A percentile compares a stretch with the other conserved stretches of the same genome.
Conservation (phyloP, 1,140 invertebrate genomes). For the Drosophila tristis region DNA sequence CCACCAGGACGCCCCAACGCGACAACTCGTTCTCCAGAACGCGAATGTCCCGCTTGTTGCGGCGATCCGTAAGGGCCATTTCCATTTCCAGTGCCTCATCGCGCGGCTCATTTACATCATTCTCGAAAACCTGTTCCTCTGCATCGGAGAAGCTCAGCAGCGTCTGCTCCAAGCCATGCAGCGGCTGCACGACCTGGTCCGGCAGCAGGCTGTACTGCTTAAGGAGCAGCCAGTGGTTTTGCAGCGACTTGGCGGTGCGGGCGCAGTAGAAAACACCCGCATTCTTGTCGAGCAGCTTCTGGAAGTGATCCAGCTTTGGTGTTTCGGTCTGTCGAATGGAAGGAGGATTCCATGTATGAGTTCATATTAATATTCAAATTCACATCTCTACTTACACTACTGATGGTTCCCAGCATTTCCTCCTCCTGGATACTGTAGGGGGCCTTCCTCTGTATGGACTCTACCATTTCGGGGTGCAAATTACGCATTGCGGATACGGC, state of each 20-base stretch:
- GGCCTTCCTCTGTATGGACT: constrained; percentile 93
- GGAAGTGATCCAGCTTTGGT: constrained; percentile 92
- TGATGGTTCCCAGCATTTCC: constrained; percentile 91
- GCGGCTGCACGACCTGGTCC: constrained; percentile 91
- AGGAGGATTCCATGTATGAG: not conserved
- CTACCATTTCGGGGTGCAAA: constrained; percentile 95
- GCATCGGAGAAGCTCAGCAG: constrained; percentile 95
- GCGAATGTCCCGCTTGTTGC: constrained; percentile 91
- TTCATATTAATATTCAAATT: not conserved
- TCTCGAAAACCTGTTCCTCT: constrained; percentile 94
- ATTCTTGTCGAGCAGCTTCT: constrained; percentile 94
- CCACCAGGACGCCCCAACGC: constrained; percentile 97
- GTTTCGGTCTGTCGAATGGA: constrained; percentile 61
- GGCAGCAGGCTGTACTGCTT: constrained; percentile 96
- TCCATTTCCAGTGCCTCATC: constrained; percentile 90
- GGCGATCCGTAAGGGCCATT: constrained; percentile 88
- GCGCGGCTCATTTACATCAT: constrained; percentile 91
- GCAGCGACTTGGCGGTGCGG: constrained; percentile 93
- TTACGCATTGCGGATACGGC: constrained; percentile 96
- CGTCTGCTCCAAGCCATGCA: constrained; percentile 87
- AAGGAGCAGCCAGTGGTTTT: constrained; percentile 96
- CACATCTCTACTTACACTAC: constrained; percentile 88
- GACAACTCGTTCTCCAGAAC: constrained; percentile 94
- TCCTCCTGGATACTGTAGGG: constrained; percentile 96
- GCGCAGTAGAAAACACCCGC: constrained; percentile 93